phyloP scores from a whole-genome alignment of 2,888 invertebrate genomes.

The Patella depressa region DNA sequence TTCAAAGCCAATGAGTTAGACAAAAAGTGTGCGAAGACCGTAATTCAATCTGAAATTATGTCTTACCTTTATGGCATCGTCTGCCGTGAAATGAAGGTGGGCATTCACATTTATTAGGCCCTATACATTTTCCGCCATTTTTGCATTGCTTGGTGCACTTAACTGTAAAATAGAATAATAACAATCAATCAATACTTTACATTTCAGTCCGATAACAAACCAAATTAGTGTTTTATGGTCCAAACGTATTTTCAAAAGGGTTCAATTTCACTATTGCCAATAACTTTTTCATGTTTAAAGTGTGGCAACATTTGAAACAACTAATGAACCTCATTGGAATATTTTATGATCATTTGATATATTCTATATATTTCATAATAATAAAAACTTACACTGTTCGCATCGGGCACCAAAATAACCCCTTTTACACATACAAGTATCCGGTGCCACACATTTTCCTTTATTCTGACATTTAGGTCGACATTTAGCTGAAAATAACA shows the following conservation, averaged over 20 bases:
- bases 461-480: constrained; percentile 84
- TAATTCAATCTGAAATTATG: too few species aligned
- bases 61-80: constrained; percentile 58
- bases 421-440: constrained; percentile 83
- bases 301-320: too few species aligned
- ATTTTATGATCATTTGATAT: too few species aligned
- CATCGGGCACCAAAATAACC: constrained; percentile 56
- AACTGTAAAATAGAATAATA: constrained; percentile 74
- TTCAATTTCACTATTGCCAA: too few species aligned
- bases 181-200: background rate
- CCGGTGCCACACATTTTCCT: constrained; percentile 84
- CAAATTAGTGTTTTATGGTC: too few species aligned
- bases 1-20: too few species aligned
- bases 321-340: too few species aligned
- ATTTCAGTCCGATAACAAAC: background rate
- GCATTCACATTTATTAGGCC: constrained; percentile 62
- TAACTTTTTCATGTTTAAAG: too few species aligned
- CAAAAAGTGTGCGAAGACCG: too few species aligned
- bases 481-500: constrained; percentile 78
- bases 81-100: constrained; percentile 57
- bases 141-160: constrained; percentile 76
- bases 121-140: constrained; percentile 64
- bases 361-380: too few species aligned
- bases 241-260: too few species aligned
- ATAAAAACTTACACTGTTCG: constrained; percentile 52